Conservation (phyloP, 2,113 vertebrate genomes). For the Donacobius atricapilla region DNA sequence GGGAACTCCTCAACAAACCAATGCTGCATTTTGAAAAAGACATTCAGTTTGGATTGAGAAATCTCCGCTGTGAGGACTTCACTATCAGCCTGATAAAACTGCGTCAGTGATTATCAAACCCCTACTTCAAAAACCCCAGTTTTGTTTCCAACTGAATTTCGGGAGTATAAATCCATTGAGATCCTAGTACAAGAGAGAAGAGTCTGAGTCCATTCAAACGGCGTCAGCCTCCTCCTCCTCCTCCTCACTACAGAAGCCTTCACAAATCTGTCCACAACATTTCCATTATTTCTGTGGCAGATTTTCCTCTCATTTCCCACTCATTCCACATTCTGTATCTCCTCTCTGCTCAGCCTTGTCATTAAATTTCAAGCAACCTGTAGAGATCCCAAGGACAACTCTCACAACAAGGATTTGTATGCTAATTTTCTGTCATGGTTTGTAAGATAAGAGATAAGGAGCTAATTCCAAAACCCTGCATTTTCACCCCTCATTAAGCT, state of each 20-base stretch:
- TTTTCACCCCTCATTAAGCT: not conserved
- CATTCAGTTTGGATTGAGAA: not conserved
- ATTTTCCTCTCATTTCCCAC: not conserved
- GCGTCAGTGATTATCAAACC: not conserved
- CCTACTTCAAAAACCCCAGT: not conserved
- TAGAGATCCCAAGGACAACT: not conserved
- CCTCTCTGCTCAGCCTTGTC: not conserved
- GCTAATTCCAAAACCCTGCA: not conserved
- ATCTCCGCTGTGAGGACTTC: not conserved
- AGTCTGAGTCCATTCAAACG: not conserved
- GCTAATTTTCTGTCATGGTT: not conserved
- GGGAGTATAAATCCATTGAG: not conserved
- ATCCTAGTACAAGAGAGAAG: not conserved
- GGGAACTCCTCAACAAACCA: not conserved
- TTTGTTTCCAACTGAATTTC: not conserved
- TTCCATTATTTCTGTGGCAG: not conserved
- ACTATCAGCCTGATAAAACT: not conserved
- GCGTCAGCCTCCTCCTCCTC: not conserved
- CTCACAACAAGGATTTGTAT: not conserved
- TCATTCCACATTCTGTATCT: not conserved
- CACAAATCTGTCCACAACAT: not conserved
- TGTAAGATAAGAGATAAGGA: not conserved
- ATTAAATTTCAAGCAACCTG: not conserved
- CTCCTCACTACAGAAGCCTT: not conserved
- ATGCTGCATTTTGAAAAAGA: not conserved